Evolutionary conservation across 1,140 invertebrate genomes (phyloP).

Genomic region (Condylostylus longicornis): DNA sequence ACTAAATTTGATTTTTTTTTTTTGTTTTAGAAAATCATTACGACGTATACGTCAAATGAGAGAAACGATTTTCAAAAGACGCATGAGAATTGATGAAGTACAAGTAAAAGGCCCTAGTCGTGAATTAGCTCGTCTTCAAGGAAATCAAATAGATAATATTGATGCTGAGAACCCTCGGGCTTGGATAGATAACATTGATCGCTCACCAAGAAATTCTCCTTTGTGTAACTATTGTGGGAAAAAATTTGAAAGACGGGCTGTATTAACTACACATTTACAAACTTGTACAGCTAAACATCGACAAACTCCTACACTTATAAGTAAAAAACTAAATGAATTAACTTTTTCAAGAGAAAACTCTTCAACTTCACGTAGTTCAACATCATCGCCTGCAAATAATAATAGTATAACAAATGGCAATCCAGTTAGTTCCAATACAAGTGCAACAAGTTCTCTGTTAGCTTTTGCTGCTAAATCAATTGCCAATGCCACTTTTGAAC

Average conservation of each 20-base stretch:
- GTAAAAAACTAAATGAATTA: neutral
- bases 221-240: constrained; percentile 52
- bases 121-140: constrained; percentile 22
- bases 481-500: no score
- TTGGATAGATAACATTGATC: constrained; percentile 43
- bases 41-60: constrained; percentile 27
- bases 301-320: constrained; percentile 5
- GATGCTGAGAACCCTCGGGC: constrained; percentile 26
- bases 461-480: no score
- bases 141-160: constrained; percentile 9
- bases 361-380: neutral
- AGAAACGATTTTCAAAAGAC: constrained; percentile 22
- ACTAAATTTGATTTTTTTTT: constrained; percentile 1
- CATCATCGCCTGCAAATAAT: neutral
- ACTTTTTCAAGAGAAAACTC: no score
- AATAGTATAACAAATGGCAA: neutral
- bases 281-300: constrained; percentile 33
- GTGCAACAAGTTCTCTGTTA: no score
- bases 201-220: no score
- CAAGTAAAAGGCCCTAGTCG: constrained; percentile 22
- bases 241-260: constrained; percentile 48
- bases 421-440: no score
- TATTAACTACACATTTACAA: constrained; percentile 46
- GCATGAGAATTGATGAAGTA: constrained; percentile 21
- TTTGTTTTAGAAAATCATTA: constrained; percentile 19